Conservation (phyloP, 2,888 invertebrate species). For the Acrobeloides nanus region DNA sequence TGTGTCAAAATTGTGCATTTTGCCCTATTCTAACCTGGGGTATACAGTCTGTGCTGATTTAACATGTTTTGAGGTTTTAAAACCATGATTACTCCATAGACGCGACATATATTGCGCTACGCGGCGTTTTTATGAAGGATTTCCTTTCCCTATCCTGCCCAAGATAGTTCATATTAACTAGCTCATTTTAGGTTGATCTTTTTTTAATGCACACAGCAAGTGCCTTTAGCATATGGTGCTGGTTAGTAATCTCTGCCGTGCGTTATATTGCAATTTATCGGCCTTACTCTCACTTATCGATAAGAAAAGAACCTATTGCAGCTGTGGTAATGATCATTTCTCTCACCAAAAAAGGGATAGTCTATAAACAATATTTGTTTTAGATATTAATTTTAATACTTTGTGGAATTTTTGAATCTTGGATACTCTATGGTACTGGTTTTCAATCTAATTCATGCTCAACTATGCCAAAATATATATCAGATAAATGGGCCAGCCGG, state of each 20-base stretch:
- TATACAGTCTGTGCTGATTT: no score
- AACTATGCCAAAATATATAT: conserved; percentile 25
- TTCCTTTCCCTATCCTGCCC: no score
- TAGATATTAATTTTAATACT: conserved; percentile 32
- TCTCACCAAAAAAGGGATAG: no score
- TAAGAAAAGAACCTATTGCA: conserved; percentile 39
- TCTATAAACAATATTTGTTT: no score
- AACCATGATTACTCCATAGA: no score
- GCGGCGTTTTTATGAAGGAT: no score
- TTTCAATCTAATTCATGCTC: conserved; percentile 11
- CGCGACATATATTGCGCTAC: no score
- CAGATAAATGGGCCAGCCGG: conserved; percentile 22
- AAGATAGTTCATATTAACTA: no score
- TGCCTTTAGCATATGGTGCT: conserved; percentile 49
- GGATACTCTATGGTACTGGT: conserved; percentile 45
- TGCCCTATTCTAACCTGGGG: no score
- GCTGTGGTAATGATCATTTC: conserved; percentile 45
- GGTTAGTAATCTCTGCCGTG: conserved; percentile 43
- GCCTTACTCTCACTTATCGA: conserved; percentile 43
- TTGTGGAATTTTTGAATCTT: conserved; percentile 35
- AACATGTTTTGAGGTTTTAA: no score
- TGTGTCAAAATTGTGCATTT: no score
- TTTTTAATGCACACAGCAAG: conserved; percentile 47
- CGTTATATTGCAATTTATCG: conserved; percentile 47
- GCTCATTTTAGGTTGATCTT: conserved; percentile 33